Percentiles rank a stretch among this genome's conserved stretches.
These are phyloP conservation scores for Epinotia brunnichana DNA, from an alignment of 2,888 invertebrate genomes.

Conservation along the genomic window DNA sequence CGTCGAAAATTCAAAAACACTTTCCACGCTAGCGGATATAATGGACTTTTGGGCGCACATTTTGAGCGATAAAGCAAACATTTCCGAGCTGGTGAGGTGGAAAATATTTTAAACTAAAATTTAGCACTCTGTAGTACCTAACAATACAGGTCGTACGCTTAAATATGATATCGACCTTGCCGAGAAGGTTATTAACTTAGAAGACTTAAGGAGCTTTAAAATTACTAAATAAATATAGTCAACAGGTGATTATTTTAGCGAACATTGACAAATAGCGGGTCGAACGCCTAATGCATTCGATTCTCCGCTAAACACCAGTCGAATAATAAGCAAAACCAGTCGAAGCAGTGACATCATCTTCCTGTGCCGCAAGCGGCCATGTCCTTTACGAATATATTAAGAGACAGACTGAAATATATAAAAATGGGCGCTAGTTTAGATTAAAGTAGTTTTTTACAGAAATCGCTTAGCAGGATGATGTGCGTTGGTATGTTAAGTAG, in stretches of 20 bases:
- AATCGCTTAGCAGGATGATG: background rate
- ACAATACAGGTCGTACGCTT: background rate
- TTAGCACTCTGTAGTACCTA: background rate
- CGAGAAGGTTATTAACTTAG: slow-evolving; percentile 13
- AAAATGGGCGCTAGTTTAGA: slow-evolving; percentile 16
- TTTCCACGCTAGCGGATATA: too few species aligned
- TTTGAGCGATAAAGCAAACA: too few species aligned
- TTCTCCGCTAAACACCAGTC: slow-evolving; percentile 65
- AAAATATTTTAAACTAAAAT: background rate
- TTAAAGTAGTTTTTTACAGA: background rate
- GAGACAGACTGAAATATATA: slow-evolving; percentile 9
- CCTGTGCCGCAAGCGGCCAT: slow-evolving; percentile 73
- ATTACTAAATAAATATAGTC: slow-evolving; percentile 30
- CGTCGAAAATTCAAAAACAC: too few species aligned
- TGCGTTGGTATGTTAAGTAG: too few species aligned
- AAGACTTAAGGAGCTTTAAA: slow-evolving; percentile 15
- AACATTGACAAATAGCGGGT: slow-evolving; percentile 54
- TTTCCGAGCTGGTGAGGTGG: too few species aligned
- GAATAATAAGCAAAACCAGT: slow-evolving; percentile 81
- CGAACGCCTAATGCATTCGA: slow-evolving; percentile 63
- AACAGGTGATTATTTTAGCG: slow-evolving; percentile 47
- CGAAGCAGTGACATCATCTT: slow-evolving; percentile 80
- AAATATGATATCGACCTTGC: background rate
- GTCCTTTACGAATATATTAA: slow-evolving; percentile 65
- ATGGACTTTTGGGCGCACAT: too few species aligned